These are phyloP conservation scores for Acleris cristana DNA, from an alignment of 2,888 invertebrate genomes.

Conservation along the genomic window DNA sequence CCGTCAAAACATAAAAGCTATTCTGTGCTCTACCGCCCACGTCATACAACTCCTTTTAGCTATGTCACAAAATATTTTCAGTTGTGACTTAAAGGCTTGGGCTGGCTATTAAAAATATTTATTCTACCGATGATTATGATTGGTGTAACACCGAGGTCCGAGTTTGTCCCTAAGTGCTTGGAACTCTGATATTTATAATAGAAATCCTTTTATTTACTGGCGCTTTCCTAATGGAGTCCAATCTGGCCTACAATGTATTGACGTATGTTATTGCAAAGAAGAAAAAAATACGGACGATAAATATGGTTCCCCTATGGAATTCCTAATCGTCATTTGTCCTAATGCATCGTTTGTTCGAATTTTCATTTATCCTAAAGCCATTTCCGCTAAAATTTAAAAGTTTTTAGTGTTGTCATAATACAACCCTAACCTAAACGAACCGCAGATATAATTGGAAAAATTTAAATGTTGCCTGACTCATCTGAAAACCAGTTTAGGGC, in stretches of 20 bases:
- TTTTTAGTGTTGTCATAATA: too few species aligned
- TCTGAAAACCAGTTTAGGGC: too few species aligned
- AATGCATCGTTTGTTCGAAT: too few species aligned
- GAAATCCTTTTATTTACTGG: neutral
- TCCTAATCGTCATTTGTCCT: too few species aligned
- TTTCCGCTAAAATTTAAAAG: too few species aligned
- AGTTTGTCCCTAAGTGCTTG: constrained; percentile 6
- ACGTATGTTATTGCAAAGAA: neutral
- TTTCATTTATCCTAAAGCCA: too few species aligned
- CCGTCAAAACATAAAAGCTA: constrained; percentile 1
- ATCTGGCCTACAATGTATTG: neutral
- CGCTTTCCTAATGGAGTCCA: too few species aligned
- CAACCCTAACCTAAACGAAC: too few species aligned
- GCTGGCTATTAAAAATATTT: constrained; percentile 32
- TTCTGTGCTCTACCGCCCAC: neutral
- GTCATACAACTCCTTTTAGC: constrained; percentile 1
- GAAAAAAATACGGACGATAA: too few species aligned
- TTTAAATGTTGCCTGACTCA: too few species aligned
- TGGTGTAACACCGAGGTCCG: constrained; percentile 11
- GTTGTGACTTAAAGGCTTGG: constrained; percentile 11
- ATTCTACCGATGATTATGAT: constrained; percentile 32
- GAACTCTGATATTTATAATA: neutral
- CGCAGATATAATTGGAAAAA: too few species aligned
- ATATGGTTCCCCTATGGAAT: too few species aligned
- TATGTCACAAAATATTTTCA: constrained; percentile 4